phyloP scores from a whole-genome alignment of 1,140 invertebrate species.

The Diabrotica undecimpunctata region DNA sequence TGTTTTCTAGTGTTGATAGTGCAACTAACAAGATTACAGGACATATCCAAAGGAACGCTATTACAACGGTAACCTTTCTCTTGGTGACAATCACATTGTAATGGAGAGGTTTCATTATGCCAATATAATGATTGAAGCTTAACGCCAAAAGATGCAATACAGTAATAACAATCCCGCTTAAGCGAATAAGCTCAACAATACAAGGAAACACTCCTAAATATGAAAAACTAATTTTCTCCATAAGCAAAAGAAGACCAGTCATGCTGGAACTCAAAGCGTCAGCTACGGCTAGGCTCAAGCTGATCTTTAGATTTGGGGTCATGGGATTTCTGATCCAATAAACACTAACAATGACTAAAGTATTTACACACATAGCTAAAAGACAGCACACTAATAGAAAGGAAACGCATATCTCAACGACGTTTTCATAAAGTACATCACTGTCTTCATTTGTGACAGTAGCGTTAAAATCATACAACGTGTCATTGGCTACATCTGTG shows the following conservation, averaged over 20 bases:
- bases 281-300: constrained; percentile 57
- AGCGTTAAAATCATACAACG: neutral
- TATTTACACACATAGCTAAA: constrained; percentile 52
- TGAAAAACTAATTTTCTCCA: constrained; percentile 55
- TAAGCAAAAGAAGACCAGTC: constrained; percentile 51
- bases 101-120: constrained; percentile 58
- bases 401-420: constrained; percentile 16
- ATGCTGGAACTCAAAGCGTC: constrained; percentile 56
- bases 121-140: constrained; percentile 67
- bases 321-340: constrained; percentile 55
- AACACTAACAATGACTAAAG: constrained; percentile 52
- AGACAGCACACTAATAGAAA: constrained; percentile 42
- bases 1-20: constrained; percentile 46
- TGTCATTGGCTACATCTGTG: neutral
- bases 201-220: constrained; percentile 8
- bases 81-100: constrained; percentile 57
- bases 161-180: constrained; percentile 51
- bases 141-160: constrained; percentile 63
- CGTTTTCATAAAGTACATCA: neutral
- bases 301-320: constrained; percentile 58
- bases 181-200: constrained; percentile 23
- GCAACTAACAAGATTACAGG: constrained; percentile 55
- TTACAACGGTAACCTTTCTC: constrained; percentile 42
- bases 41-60: constrained; percentile 54
- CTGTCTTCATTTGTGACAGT: neutral